Percentiles rank a stretch among this genome's conserved stretches.
phyloP scores from a whole-genome alignment of 2,888 invertebrate species.

The Ectemnius cavifrons region DNA sequence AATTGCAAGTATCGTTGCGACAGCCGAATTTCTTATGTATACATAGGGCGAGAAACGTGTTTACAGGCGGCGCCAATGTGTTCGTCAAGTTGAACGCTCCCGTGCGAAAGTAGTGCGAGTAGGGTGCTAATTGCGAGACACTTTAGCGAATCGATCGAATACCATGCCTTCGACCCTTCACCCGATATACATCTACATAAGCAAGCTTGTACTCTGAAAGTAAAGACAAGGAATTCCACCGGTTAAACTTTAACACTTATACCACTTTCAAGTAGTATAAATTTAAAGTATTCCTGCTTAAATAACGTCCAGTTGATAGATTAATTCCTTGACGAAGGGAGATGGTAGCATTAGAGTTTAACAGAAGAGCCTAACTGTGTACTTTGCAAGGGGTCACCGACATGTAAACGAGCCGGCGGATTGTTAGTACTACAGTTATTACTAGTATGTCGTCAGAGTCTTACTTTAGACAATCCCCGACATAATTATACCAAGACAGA shows the following conservation, averaged over 20 bases:
- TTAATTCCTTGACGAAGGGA: too few species aligned
- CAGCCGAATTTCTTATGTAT: not conserved
- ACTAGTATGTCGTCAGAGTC: constrained; percentile 10
- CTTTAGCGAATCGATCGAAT: constrained; percentile 2
- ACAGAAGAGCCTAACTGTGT: not conserved
- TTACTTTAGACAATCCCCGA: constrained; percentile 19
- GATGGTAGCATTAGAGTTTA: too few species aligned
- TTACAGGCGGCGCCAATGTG: too few species aligned
- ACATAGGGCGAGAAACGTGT: too few species aligned
- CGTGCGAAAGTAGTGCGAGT: not conserved
- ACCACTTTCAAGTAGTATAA: too few species aligned
- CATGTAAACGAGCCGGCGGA: constrained; percentile 18
- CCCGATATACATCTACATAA: not conserved
- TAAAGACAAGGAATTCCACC: too few species aligned
- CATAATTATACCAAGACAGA: constrained; percentile 22
- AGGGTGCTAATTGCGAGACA: constrained; percentile 7
- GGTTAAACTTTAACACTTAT: too few species aligned
- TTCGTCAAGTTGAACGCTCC: too few species aligned
- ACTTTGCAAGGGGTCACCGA: constrained; percentile 13
- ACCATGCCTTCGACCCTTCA: constrained; percentile 1
- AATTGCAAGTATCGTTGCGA: too few species aligned
- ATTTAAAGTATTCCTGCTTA: too few species aligned
- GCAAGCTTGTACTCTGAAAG: too few species aligned
- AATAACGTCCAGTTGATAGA: too few species aligned
- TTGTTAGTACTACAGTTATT: constrained; percentile 36